Evolutionary conservation across 2,888 invertebrate genomes (phyloP).

Genomic region (Eubasilissa splendida): DNA sequence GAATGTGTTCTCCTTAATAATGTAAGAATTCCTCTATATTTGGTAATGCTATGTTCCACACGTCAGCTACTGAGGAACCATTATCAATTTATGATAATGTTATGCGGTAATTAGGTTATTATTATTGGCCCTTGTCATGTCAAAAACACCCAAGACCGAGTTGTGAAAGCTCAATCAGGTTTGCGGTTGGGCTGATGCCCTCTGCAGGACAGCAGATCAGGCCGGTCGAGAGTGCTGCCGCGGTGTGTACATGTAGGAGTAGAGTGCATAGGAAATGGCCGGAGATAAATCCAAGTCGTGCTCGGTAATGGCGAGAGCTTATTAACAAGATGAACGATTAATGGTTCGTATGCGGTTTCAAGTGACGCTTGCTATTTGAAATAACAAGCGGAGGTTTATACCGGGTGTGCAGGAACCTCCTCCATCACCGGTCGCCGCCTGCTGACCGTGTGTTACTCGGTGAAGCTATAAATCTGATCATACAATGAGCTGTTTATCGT

Average conservation of each 20-base stretch:
- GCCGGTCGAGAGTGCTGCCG: background rate
- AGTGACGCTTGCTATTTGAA: background rate
- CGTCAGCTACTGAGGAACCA: too few species aligned
- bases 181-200: background rate
- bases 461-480: too few species aligned
- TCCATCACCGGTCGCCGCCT: too few species aligned
- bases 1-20: too few species aligned
- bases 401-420: background rate
- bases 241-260: background rate
- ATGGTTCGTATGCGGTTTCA: background rate
- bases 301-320: constrained; percentile 3
- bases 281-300: constrained; percentile 28
- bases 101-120: background rate
- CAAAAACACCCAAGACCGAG: background rate
- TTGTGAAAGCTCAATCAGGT: background rate
- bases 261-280: constrained; percentile 1
- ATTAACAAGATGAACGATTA: background rate
- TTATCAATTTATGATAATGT: too few species aligned
- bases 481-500: too few species aligned
- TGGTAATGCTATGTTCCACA: too few species aligned
- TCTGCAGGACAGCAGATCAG: background rate
- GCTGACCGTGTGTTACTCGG: too few species aligned
- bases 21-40: too few species aligned
- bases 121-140: background rate
- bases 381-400: constrained; percentile 3